A percentile compares a stretch with the other conserved stretches of the same genome.
These are phyloP conservation scores for Myotis planiceps DNA, from an alignment of 2,797 vertebrate species.

Conservation along the genomic window DNA sequence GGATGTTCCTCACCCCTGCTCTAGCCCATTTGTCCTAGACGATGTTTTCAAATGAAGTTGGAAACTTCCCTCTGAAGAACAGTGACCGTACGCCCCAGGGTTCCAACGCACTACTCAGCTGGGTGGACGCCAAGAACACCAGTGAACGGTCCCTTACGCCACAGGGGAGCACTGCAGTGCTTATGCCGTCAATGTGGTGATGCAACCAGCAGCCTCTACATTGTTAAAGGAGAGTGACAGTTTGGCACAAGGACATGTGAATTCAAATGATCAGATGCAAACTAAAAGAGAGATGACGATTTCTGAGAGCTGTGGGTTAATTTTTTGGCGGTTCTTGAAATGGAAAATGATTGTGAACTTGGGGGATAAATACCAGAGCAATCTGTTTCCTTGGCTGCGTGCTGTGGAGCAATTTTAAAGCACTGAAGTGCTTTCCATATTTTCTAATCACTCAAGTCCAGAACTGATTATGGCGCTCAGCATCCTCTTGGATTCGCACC, in stretches of 20 bases:
- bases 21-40: neutral
- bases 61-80: neutral
- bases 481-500: slow-evolving; percentile 35
- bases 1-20: too few species aligned
- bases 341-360: slow-evolving; percentile 68
- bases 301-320: slow-evolving; percentile 63
- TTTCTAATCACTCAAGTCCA: slow-evolving; percentile 53
- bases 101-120: neutral
- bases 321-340: slow-evolving; percentile 55
- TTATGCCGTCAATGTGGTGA: neutral
- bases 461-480: slow-evolving; percentile 40
- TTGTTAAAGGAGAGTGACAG: slow-evolving; percentile 41
- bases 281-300: slow-evolving; percentile 51
- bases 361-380: slow-evolving; percentile 54
- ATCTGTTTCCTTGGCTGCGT: slow-evolving; percentile 64
- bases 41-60: neutral
- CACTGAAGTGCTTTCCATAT: slow-evolving; percentile 26
- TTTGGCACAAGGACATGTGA: neutral
- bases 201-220: neutral
- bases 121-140: neutral
- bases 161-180: neutral
- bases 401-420: slow-evolving; percentile 62
- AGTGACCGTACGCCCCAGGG: accelerated
- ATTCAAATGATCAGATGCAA: slow-evolving; percentile 58
- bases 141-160: neutral